A percentile compares a stretch with the other conserved stretches of the same genome.
phyloP scores from a whole-genome alignment of 1,140 invertebrate species.

The Diploscapter pachys region DNA sequence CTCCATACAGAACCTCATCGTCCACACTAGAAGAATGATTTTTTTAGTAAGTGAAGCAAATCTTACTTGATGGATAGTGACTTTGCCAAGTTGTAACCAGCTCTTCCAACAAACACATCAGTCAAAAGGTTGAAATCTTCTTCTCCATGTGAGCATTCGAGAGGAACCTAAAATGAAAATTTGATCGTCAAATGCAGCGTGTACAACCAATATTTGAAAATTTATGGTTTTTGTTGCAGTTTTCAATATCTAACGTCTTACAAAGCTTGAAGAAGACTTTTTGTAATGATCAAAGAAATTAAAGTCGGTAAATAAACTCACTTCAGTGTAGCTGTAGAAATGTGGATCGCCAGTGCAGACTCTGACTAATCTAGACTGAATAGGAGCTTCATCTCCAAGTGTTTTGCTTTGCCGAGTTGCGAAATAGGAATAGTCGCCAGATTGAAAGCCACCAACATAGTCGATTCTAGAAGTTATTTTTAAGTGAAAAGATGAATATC shows the following conservation, averaged over 20 bases:
- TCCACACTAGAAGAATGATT: constrained; percentile 16
- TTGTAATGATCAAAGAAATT: constrained; percentile 5
- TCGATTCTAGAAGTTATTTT: constrained; percentile 43
- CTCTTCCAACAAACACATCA: constrained; percentile 47
- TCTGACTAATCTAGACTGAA: constrained; percentile 49
- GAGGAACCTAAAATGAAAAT: constrained; percentile 34
- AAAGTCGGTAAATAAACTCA: not conserved
- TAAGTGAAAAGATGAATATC: not conserved
- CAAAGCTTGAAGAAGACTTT: not conserved
- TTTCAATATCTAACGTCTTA: constrained; percentile 1
- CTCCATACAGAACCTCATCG: constrained; percentile 25
- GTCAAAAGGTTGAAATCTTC: constrained; percentile 51
- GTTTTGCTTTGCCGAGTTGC: constrained; percentile 56
- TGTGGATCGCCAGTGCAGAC: constrained; percentile 52
- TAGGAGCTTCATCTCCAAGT: constrained; percentile 30
- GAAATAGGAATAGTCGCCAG: constrained; percentile 54
- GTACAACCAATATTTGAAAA: no score
- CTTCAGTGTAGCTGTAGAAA: constrained; percentile 55
- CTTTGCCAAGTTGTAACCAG: constrained; percentile 54
- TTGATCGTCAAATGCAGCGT: no score
- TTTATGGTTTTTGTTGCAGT: not conserved
- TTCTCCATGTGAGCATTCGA: constrained; percentile 49
- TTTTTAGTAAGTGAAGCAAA: no score
- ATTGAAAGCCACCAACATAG: constrained; percentile 54
- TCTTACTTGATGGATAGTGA: constrained; percentile 44